phyloP scores from a whole-genome alignment of 2,113 vertebrate species.

The Phyllostomus hastatus region DNA sequence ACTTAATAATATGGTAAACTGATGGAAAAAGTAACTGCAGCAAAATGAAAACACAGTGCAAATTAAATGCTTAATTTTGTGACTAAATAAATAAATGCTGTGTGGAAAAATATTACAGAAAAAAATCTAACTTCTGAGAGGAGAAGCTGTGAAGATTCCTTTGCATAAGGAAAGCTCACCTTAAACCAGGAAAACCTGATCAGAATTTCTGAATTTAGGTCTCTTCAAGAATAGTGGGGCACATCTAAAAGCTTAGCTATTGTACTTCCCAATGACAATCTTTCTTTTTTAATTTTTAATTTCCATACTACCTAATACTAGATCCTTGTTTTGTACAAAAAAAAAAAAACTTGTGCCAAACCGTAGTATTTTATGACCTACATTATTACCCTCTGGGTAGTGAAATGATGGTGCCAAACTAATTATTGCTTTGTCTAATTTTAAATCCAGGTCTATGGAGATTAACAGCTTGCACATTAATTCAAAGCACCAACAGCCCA shows the following conservation, averaged over 20 bases:
- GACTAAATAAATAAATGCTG: not conserved
- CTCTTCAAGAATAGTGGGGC: conserved; percentile 37
- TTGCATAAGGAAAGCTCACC: conserved; percentile 56
- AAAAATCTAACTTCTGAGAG: not conserved
- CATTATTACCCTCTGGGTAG: conserved; percentile 87
- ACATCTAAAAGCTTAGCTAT: conserved; percentile 57
- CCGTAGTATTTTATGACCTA: conserved; percentile 86
- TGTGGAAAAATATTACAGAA: conserved; percentile 44
- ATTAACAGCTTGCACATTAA: conserved; percentile 88
- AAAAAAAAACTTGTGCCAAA: conserved; percentile 78
- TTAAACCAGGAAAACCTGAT: conserved; percentile 48
- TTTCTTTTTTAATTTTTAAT: conserved; percentile 56
- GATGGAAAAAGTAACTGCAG: not conserved
- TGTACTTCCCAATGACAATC: conserved; percentile 61
- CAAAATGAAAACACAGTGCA: conserved; percentile 9
- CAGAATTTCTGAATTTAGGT: conserved; percentile 58
- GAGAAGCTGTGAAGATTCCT: conserved; percentile 36
- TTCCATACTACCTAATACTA: conserved; percentile 64
- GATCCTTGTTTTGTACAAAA: conserved; percentile 77
- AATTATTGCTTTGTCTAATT: conserved; percentile 90
- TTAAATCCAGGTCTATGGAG: conserved; percentile 87
- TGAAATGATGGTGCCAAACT: conserved; percentile 86
- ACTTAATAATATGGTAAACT: conserved; percentile 56
- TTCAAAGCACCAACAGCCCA: conserved; percentile 83
- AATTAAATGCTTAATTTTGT: conserved; percentile 55